Base-by-base conservation (phyloP, 2,113 vertebrate genomes). In the Phrynosoma blainvillii region DNA sequence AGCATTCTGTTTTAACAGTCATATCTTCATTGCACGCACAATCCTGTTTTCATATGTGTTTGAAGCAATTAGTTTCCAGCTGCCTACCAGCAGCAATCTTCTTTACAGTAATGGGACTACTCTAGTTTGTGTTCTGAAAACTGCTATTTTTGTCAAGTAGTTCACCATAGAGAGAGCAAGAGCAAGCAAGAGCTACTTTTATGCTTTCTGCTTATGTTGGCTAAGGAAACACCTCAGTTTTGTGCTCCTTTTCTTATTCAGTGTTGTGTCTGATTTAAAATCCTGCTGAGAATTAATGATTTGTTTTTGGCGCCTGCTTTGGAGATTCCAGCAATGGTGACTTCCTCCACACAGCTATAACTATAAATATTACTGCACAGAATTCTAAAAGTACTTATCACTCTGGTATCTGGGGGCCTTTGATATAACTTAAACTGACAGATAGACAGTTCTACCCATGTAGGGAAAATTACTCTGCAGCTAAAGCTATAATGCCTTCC, bases 241-340 rank as follows among this genome's bases (percentile, higher is more conserved):
- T 80, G 20, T 83, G 59, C 32, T 27, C 47, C 62, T 20, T 74
- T 47, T 52, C 68, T 66, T 68, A 42, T 25, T 86, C n/a, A 25
- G 6, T 68, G 73, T 83, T 86, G 65, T 62, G 47, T 89, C 47
- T 82, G 79, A 83, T 86, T 76, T 83, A 89, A 82, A 86, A 83
- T 62, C 79, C 12, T 78, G 42, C 52, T 82, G 84, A 71, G 47
- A 89, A 32, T 30, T 54, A 71, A 81, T 13, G 5, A 77, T 90
- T 81, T 1, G 0, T 80, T 87, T 90, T 85, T 32, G 47, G 77
- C 62, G 89, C 79, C 71, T 77, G 2, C 18, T 18, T 5, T 62
- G 47, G 71, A 70, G 84, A 3, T 27, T 82, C 56, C 40, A 77
- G 65, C 7, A 74, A 4, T 4, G 56, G 25, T 91, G 59, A 66